These are phyloP conservation scores for Egretta garzetta DNA, from an alignment of 2,113 vertebrate species.

Conservation along the genomic window DNA sequence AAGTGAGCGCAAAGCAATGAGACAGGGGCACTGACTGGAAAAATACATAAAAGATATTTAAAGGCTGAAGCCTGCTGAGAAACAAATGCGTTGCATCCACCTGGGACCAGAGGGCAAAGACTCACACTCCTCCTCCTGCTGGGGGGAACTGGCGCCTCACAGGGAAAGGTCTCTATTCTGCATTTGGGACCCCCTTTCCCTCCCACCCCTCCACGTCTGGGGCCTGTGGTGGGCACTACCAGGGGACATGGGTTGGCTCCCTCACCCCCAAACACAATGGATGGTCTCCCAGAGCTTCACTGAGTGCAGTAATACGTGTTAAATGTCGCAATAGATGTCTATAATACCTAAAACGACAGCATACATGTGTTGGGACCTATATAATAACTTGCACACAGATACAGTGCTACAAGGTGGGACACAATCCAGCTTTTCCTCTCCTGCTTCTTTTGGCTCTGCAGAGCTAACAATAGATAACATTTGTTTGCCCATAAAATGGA, in stretches of 20 bases:
- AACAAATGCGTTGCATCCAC: neutral
- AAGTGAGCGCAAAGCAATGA: neutral
- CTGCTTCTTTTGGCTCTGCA: neutral
- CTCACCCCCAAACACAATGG: neutral
- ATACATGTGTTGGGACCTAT: accelerated
- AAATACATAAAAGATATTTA: neutral
- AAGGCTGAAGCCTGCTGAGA: neutral
- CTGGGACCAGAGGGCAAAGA: neutral
- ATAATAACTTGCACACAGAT: neutral
- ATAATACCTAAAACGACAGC: neutral
- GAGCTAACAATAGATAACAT: slow-evolving; percentile 43
- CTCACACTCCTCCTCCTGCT: neutral
- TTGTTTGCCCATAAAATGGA: slow-evolving; percentile 23
- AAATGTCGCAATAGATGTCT: neutral
- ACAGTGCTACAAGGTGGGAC: neutral
- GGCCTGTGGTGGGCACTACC: accelerated
- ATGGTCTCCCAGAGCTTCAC: neutral
- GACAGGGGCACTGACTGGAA: neutral
- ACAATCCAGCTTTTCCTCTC: neutral
- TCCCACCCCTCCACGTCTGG: accelerated
- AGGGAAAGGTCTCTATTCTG: neutral
- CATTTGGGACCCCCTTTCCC: neutral
- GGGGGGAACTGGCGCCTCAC: accelerated
- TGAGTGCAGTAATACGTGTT: neutral
- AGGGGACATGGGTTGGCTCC: neutral